These are phyloP conservation scores for Anoplophora glabripennis DNA, from an alignment of 1,140 invertebrate species.

Conservation along the genomic window DNA sequence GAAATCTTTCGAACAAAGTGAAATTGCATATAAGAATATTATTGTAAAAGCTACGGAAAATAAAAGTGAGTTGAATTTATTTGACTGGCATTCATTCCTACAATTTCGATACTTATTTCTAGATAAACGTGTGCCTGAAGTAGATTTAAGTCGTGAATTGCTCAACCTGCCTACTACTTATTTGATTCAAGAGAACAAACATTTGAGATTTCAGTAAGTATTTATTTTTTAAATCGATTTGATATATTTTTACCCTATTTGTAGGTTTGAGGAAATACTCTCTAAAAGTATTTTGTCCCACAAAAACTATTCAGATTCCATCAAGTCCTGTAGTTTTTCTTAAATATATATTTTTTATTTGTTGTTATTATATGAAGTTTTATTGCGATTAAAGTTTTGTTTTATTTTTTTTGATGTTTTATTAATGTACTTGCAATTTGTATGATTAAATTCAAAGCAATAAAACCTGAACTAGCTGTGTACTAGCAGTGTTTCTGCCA, in stretches of 20 bases:
- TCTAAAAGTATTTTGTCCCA: slow-evolving; percentile 15
- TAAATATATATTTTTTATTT: background rate
- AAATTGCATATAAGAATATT: slow-evolving; percentile 15
- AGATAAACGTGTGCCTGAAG: slow-evolving; percentile 6
- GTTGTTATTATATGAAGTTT: background rate
- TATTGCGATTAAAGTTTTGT: background rate
- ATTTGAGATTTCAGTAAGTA: slow-evolving; percentile 27
- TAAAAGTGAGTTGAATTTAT: slow-evolving; percentile 4
- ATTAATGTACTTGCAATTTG: no score
- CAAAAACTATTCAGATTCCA: slow-evolving; percentile 4
- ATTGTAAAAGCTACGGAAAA: slow-evolving; percentile 10
- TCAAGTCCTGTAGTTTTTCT: background rate
- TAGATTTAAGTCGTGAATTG: slow-evolving; percentile 9
- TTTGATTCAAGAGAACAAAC: slow-evolving; percentile 29
- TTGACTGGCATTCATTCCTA: background rate
- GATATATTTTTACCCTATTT: slow-evolving; percentile 2
- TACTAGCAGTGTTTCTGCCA: no score
- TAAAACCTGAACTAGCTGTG: no score
- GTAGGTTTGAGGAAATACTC: slow-evolving; percentile 25
- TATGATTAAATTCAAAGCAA: no score
- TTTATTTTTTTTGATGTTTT: background rate
- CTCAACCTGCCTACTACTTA: slow-evolving; percentile 8
- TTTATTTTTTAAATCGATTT: background rate
- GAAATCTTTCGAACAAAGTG: slow-evolving; percentile 21
- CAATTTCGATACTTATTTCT: background rate